These are phyloP conservation scores for Cylas formicarius DNA, from an alignment of 1,140 invertebrate genomes.

Conservation along the genomic window DNA sequence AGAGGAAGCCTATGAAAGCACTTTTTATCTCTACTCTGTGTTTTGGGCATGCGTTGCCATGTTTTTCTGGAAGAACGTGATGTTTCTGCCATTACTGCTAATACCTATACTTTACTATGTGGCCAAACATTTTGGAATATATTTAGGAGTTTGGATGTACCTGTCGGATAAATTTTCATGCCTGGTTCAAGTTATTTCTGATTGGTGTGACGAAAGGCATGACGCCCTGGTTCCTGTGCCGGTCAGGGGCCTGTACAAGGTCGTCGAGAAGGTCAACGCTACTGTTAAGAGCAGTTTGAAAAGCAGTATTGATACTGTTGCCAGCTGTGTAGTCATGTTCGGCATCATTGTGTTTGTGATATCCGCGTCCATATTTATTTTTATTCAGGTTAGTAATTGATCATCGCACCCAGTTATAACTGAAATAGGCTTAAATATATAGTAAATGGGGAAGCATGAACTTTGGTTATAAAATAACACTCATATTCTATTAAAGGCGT, in stretches of 20 bases:
- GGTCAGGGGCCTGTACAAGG: constrained; percentile 47
- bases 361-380: constrained; percentile 50
- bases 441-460: too few relatives aligned
- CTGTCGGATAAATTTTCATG: constrained; percentile 34
- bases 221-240: constrained; percentile 49
- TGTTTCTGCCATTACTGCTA: constrained; percentile 59
- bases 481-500: too few relatives aligned
- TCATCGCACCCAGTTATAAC: too few relatives aligned
- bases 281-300: constrained; percentile 45
- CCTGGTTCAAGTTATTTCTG: constrained; percentile 25
- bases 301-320: constrained; percentile 51
- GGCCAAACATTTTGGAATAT: constrained; percentile 50
- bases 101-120: constrained; percentile 59
- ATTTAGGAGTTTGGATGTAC: constrained; percentile 45
- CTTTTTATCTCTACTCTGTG: constrained; percentile 57
- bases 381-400: constrained; percentile 48
- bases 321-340: constrained; percentile 51
- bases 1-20: constrained; percentile 35
- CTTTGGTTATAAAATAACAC: too few relatives aligned
- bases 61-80: constrained; percentile 63
- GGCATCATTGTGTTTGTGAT: constrained; percentile 50
- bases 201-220: constrained; percentile 42
- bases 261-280: constrained; percentile 45
- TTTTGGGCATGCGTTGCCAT: constrained; percentile 62
- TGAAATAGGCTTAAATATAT: too few relatives aligned